These are phyloP conservation scores for Cochlearius cochlearius DNA, from an alignment of 2,113 vertebrate species.

Conservation along the genomic window DNA sequence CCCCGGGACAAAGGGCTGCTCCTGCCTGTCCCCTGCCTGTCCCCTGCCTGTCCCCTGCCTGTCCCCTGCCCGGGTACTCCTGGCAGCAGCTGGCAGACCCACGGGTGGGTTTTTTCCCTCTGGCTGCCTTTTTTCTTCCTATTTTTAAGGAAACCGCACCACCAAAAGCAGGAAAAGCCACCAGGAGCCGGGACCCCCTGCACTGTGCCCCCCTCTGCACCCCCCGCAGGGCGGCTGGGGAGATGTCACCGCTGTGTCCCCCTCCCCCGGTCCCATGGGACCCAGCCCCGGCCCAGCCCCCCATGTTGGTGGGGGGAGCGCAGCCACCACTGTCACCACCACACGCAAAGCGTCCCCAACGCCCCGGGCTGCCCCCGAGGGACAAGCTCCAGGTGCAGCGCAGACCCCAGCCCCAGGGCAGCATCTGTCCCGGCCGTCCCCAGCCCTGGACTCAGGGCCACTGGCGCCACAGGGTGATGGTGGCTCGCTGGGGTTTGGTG, in stretches of 20 bases:
- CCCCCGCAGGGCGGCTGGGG: accelerated
- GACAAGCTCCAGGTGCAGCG: accelerated
- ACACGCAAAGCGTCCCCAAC: not conserved
- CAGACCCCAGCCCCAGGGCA: not conserved
- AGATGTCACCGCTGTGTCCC: not conserved
- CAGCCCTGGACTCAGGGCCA: accelerated
- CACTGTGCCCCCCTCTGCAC: not conserved
- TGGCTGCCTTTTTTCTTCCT: not conserved
- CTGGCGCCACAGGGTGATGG: not conserved
- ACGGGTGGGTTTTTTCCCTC: not conserved
- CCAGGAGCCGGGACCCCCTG: not conserved
- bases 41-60: too few species aligned
- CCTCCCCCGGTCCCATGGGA: accelerated
- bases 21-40: not conserved
- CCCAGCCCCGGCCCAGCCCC: not conserved
- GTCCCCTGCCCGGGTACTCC: not conserved
- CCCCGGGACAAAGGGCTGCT: not conserved
- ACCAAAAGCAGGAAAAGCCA: not conserved
- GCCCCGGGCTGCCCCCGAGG: accelerated
- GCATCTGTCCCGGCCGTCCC: accelerated
- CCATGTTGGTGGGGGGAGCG: accelerated
- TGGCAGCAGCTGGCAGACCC: not conserved
- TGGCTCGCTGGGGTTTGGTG: not conserved
- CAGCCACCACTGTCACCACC: not conserved
- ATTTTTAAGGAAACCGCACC: accelerated